Conservation (phyloP, 2,888 invertebrate genomes). For the Drosophila kambysellisi region DNA sequence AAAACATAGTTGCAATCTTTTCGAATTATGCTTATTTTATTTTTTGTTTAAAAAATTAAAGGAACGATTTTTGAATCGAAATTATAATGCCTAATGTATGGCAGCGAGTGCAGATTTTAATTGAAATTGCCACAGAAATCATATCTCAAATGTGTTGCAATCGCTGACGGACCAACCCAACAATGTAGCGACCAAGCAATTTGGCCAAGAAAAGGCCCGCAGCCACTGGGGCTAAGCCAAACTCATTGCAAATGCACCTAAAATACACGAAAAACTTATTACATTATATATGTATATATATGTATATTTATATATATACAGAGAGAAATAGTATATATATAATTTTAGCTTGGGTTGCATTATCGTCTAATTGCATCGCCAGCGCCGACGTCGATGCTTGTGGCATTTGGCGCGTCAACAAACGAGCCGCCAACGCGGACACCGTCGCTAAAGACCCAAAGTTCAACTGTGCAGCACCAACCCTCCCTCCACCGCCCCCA, state of each 20-base stretch:
- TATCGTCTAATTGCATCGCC: slow-evolving; percentile 78
- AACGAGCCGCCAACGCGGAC: slow-evolving; percentile 74
- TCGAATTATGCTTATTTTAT: neutral
- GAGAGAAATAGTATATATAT: slow-evolving; percentile 9
- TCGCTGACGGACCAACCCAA: slow-evolving; percentile 32
- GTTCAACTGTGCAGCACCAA: slow-evolving; percentile 41
- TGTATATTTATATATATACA: slow-evolving; percentile 8
- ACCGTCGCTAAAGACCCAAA: slow-evolving; percentile 47
- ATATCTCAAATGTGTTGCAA: slow-evolving; percentile 61
- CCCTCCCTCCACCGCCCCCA: slow-evolving; percentile 11
- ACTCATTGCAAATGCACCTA: slow-evolving; percentile 49
- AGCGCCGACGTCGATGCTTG: slow-evolving; percentile 49
- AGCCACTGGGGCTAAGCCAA: slow-evolving; percentile 29
- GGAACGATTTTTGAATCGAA: neutral
- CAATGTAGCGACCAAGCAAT: slow-evolving; percentile 38
- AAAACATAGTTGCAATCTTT: neutral
- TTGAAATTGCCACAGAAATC: slow-evolving; percentile 47
- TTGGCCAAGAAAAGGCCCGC: slow-evolving; percentile 51
- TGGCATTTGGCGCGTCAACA: slow-evolving; percentile 79
- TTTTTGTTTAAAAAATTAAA: neutral
- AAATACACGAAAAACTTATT: slow-evolving; percentile 35
- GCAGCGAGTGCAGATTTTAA: slow-evolving; percentile 48
- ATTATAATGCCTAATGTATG: slow-evolving; percentile 2
- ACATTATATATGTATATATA: slow-evolving; percentile 8
- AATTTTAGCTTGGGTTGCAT: slow-evolving; percentile 50